Evolutionary conservation across 1,140 invertebrate species (phyloP).

Genomic region (Pogonognathellus flavescens): DNA sequence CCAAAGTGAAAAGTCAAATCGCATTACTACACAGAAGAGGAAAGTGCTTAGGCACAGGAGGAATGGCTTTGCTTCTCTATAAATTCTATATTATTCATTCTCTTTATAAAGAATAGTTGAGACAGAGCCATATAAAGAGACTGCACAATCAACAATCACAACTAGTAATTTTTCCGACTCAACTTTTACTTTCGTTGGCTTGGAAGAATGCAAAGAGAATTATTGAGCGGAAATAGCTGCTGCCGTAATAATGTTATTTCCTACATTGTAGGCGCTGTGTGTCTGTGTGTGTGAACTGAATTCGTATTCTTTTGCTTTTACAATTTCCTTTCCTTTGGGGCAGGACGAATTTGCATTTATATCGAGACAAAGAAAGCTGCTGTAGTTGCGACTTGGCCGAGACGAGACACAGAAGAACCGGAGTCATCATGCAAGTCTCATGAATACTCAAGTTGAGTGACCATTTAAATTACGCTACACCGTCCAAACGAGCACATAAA

Average conservation of each 20-base stretch:
- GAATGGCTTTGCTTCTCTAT: too few species aligned
- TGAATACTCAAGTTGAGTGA: slow-evolving; percentile 6
- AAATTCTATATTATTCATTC: too few species aligned
- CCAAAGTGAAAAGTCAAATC: too few species aligned
- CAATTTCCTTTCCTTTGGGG: too few species aligned
- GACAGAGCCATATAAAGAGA: background rate
- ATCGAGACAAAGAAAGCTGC: too few species aligned
- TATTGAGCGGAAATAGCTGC: background rate
- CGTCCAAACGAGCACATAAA: background rate
- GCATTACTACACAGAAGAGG: too few species aligned
- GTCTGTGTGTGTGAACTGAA: background rate
- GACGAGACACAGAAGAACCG: background rate
- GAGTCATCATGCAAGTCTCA: background rate
- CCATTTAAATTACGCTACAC: background rate
- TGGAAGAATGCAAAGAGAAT: background rate
- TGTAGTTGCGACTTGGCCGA: background rate
- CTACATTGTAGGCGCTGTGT: background rate
- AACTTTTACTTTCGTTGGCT: slow-evolving; percentile 15
- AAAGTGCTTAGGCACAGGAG: too few species aligned
- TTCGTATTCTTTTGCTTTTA: too few species aligned
- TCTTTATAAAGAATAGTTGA: background rate
- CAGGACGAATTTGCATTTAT: too few species aligned
- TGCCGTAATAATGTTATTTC: background rate
- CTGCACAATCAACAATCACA: background rate
- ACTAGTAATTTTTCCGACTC: background rate